Evolutionary conservation across 53 echinoderm and acorn worm genomes (phyloP), one percentile per base, ranked within the genome.

Genomic region (Pentamera pediparva): DNA sequence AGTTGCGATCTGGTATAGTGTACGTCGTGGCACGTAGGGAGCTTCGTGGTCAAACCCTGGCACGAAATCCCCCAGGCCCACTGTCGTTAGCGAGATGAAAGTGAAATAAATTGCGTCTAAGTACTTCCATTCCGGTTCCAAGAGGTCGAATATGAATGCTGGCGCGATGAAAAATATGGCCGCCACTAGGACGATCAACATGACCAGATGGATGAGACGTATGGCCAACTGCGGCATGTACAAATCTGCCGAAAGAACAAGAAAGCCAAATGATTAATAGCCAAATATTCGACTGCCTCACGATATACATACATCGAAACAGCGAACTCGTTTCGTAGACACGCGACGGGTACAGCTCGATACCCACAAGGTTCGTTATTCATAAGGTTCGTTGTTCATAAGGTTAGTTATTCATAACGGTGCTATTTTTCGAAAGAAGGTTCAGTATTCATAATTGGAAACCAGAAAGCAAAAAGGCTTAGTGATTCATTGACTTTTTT

Each of bases 1-100:
- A 10, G 78, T 74, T 39, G 75, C 64, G 25, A 86, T 56, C 31
- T 82, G 62, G 40, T 89, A 89, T 21, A 89, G 39, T 33, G 82
- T 61, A 60, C 89, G 47, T 33, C 75, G 55, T 20, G 78, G 63
- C 41, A 26, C 40, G 32, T 87, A 87, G 11, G 60, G 19, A 20
- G 79, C 79, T 28, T 79, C 25, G 2, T 70, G 69, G 8, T 83
- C 61, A 62, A 56, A 69, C 5, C 75, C 96, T 6, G 96, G 96
- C 5, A 91, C 90, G 71, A 87, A 96, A 76, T 96, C 96, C 18
- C 96, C 96, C 32, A 96, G 74, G 11, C 96, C 96, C 20, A 96
- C 84, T 27, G 96, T 96, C 27, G 96, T 91, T 39, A 91, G 78
- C 34, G 96, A 91, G 41, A 96, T 91, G 59, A 91, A 91, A 18